Evolutionary conservation across 2,113 vertebrate species (phyloP), one percentile per base, ranked within the genome.

Genomic region (Maccullochella peelii): DNA sequence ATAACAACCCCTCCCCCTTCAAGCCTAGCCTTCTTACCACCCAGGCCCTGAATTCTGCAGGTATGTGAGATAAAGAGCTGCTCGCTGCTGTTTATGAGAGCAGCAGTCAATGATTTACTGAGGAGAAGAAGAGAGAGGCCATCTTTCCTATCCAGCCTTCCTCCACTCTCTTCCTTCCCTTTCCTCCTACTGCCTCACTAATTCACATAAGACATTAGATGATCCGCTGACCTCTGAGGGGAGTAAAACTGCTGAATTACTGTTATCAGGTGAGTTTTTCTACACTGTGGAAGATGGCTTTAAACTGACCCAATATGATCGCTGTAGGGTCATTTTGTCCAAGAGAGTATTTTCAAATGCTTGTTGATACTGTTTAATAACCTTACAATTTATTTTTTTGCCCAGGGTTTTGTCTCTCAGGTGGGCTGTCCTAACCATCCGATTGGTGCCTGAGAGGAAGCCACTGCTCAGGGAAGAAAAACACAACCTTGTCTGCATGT

Each of bases 41-140:
- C 65, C 47, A 23, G 73, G 50, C 67, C 71, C 76, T 72, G 90
- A 92, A 94, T 93, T 93, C 90, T 89, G 94, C 90, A 84, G 83
- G 75, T 76, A 27, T 21, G 80, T 86, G 91, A 87, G 86, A 92
- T 91, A 90, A 91, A 69, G 86, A 87, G 65, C 74, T 25, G 83
- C 62, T 79, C 23, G 36, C 77, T 61, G 52, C 65, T 18, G 71
- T 83, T 88, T 85, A 86, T 69, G 70, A 68, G 82, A 55, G 47
- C 62, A 30, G 58, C 49, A 21, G 82, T 91, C 83, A 92, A 92
- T 91, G 69, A 91, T 93, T 92, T 25, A 89, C 82, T 5, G 77
- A 84, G 27, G 66, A 72, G 50, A 6, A 71, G 21, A 30, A 38
- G 42, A 61, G 12, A 42, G 59, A 73, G 33, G 58, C 44, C 36